A percentile compares a stretch with the other conserved stretches of the same genome.
phyloP scores from a whole-genome alignment of 64 coral and sea anemone genomes.

The Dendrophyllia cribrosa region DNA sequence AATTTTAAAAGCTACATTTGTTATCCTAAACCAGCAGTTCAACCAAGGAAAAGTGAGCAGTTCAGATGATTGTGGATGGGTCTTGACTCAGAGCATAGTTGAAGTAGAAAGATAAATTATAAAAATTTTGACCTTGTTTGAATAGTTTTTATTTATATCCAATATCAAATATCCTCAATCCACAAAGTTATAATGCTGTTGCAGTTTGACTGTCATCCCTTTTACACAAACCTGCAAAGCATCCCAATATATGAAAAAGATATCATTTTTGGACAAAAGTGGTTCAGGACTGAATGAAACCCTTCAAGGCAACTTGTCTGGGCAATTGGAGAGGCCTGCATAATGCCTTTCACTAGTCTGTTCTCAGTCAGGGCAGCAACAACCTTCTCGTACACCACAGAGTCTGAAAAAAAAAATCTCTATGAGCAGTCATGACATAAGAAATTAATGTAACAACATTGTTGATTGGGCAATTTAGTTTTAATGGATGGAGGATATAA shows the following conservation, averaged over 20 bases:
- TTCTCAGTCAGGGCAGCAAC: conserved; percentile 1
- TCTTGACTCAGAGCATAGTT: too few species aligned
- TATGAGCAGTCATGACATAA: not conserved
- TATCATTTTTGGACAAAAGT: conserved; percentile 47
- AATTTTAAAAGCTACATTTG: too few species aligned
- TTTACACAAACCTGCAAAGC: conserved; percentile 32
- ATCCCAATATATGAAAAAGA: conserved; percentile 27
- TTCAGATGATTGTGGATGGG: too few species aligned
- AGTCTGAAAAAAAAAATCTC: conserved; percentile 15
- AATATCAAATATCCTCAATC: too few species aligned
- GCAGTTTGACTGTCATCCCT: not conserved
- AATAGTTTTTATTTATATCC: too few species aligned
- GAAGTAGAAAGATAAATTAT: too few species aligned
- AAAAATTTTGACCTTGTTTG: too few species aligned
- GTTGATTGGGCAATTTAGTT: too few species aligned
- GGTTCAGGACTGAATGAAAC: conserved; percentile 50
- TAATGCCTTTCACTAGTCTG: not conserved
- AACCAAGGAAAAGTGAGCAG: too few species aligned
- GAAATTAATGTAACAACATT: too few species aligned
- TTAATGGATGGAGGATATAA: too few species aligned
- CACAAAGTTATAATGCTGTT: not conserved
- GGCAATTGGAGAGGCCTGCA: conserved; percentile 41
- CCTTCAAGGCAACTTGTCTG: conserved; percentile 49
- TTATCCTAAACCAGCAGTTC: too few species aligned
- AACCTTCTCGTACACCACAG: conserved; percentile 30